A percentile compares a stretch with the other conserved stretches of the same genome.
phyloP scores from a whole-genome alignment of 2,113 vertebrate genomes.

The Spea bombifrons region DNA sequence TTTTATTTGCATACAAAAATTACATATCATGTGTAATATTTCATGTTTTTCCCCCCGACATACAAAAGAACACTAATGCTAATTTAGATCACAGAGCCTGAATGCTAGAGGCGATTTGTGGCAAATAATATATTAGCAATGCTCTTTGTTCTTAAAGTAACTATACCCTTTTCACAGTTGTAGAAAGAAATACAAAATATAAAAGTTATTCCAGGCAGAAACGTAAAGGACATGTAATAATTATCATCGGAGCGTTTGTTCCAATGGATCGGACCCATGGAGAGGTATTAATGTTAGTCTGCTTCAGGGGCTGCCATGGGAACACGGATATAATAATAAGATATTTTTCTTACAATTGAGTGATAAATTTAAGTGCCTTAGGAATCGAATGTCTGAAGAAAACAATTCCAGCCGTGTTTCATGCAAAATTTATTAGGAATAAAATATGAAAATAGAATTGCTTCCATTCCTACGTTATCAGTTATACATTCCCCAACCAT shows the following conservation, averaged over 20 bases:
- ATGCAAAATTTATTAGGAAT: neutral
- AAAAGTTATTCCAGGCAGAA: neutral
- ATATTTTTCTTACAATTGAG: neutral
- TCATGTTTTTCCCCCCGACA: too few relatives aligned
- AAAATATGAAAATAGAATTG: neutral
- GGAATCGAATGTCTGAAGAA: neutral
- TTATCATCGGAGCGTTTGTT: neutral
- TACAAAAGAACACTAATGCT: too few relatives aligned
- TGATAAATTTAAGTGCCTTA: neutral
- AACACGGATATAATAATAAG: neutral
- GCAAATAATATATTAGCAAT: neutral
- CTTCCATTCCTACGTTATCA: too few relatives aligned
- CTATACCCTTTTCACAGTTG: neutral
- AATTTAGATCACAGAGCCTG: too few relatives aligned
- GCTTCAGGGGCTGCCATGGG: neutral
- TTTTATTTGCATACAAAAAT: too few relatives aligned
- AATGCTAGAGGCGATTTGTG: too few relatives aligned
- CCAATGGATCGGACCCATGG: neutral
- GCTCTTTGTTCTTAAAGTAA: neutral
- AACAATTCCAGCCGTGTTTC: neutral
- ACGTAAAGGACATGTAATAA: neutral
- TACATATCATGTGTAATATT: too few relatives aligned
- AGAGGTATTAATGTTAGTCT: neutral
- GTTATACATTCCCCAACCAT: too few relatives aligned
- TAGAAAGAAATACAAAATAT: neutral